Percentiles rank a stretch among this genome's conserved stretches.
Conservation (phyloP, 2,888 invertebrate genomes). For the Platycheirus rosarum region DNA sequence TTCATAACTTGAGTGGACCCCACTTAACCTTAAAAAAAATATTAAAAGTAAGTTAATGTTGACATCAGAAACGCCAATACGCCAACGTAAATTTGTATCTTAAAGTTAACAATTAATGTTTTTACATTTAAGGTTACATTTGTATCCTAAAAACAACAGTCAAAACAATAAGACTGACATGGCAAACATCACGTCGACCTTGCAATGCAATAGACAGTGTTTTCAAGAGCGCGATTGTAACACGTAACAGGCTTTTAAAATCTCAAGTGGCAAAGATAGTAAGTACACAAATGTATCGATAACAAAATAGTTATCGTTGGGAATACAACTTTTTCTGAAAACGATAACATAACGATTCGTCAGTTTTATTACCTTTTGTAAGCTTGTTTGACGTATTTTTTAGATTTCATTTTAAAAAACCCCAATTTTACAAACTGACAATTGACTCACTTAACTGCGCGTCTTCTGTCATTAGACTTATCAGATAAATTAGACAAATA, state of each 20-base stretch:
- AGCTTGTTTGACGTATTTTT: conserved; percentile 4
- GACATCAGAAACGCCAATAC: not conserved
- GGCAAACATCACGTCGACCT: conserved; percentile 62
- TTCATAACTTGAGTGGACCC: not conserved
- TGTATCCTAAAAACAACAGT: not conserved
- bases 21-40: not conserved
- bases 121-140: not conserved
- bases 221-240: conserved; percentile 26
- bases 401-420: conserved; percentile 1
- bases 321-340: not conserved
- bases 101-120: not conserved
- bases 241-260: conserved; percentile 28
- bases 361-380: not conserved
- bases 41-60: conserved; percentile 3
- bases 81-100: not conserved
- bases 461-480: conserved; percentile 25
- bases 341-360: not conserved
- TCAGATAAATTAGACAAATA: conserved; percentile 58
- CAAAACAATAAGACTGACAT: conserved; percentile 29
- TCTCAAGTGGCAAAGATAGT: conserved; percentile 11
- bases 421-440: not conserved
- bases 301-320: conserved; percentile 9
- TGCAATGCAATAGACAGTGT: conserved; percentile 29
- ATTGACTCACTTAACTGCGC: not conserved
- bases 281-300: not conserved